Evolutionary conservation across 2,113 vertebrate species (phyloP), one percentile per base, ranked within the genome.

Genomic region (Platichthys flesus): DNA sequence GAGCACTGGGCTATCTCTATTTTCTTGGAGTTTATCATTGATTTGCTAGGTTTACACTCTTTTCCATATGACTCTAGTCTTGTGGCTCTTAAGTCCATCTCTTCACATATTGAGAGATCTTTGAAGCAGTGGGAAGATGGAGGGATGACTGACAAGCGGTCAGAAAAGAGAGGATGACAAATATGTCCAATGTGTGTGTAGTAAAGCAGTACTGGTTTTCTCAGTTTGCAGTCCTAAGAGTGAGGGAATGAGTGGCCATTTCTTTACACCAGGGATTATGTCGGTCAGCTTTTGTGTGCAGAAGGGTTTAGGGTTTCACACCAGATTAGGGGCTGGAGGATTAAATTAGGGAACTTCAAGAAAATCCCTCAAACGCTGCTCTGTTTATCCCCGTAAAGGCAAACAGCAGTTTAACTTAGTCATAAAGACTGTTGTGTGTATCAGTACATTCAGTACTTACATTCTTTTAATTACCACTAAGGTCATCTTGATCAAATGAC

Each of bases 321-420:
- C 88, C 87, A 92, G 91, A 92, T 93, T 92, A 94, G 60, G 81
- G 86, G 81, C 60, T 79, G 56, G 77, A 71, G 90, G 89, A 93
- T 93, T 94, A 94, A 92, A 93, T 94, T 93, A 93, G 85, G 80
- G 82, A 85, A 85, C 86, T 90, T 90, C 74, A 92, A 88, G 88
- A 90, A 93, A 92, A 93, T 93, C 90, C 86, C 70, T 83, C 79
- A 75, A 79, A 89, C 81, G 77, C 61, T 1, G 60, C 77, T 88
- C 31, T 78, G 85, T 91, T 89, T 86, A 86, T 91, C 87, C 78
- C 45, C 58, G 61, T 81, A 79, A 67, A 76, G 71, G 79, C 83
- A 90, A 90, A 90, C 82, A 86, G 56, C 77, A 85, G 65, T 89
- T 86, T 84, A 76, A 85, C 20, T 84, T 49, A 5, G 23, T 69